Base-by-base conservation (phyloP, 2,888 invertebrate genomes). In the Sympetrum striolatum region DNA sequence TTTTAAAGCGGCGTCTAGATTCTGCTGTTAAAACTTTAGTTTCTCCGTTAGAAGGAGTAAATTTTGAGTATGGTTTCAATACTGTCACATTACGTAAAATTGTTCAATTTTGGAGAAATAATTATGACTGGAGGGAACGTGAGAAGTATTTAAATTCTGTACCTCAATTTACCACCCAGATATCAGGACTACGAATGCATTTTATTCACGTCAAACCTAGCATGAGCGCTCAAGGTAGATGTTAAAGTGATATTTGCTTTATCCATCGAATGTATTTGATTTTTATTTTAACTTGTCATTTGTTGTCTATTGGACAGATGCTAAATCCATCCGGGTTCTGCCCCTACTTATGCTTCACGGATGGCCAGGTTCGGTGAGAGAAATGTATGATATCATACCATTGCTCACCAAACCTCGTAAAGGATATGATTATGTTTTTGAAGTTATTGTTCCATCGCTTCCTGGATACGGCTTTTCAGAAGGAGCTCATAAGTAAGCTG, bases 61-160 rank as follows among this genome's bases (percentile, higher is more conserved):
- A 95, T 14, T 98, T 98, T 93, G 95, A 96, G 91, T 98, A 98
- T 92, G 98, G 98, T 2, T 96, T 98, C 93, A 97, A 97, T 93
- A 94, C 96, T 0, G 94, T 96, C 73, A 96, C 96, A 91, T 93
- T 98, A 8, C 94, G 95, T 18, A 95, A 95, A 92, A 94, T 98
- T 12, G 93, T 97, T 0, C 95, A 96, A 80, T 97, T 97, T 93
- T 99, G 99, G 99, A 95, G 95, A 18, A 96, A 96, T 73, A 95
- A 95, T 58, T 98, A 97, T 93, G 95, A 97, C 92, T 97, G 97
- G 96, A 93, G 94, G 44, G 95, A 96, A 90, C 94, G 97, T 15
- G 96, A 97, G 93, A 93, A 94, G 2, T 95, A 95, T 91, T 94
- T 98, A n/a, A 98, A 98, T 93, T 94, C 95, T 91, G 96, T 96